Evolutionary conservation across 2,113 vertebrate genomes (phyloP), one percentile per base, ranked within the genome.

Genomic region (Rallus limicola): DNA sequence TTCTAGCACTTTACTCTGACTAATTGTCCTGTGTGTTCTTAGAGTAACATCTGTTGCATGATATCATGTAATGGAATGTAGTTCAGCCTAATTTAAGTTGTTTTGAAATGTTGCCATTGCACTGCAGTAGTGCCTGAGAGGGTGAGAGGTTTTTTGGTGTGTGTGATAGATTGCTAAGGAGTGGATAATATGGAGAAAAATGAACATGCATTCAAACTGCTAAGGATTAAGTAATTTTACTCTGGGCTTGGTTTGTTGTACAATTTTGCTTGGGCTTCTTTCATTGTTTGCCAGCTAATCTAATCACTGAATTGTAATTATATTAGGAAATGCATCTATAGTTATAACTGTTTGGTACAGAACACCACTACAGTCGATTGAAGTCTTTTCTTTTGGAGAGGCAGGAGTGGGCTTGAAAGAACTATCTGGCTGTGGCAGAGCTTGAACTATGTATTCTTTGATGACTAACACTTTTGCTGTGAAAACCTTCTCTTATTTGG

Each of bases 41-140:
- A 28, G 76, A 84, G 77, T 87, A 72, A 85, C 91, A 91, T 96
- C 95, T 96, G 92, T 95, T 94, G 91, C 80, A 65, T 96, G 86
- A 68, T 89, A 91, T 94, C 90, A 95, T 89, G 67, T 85, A 85
- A 76, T 52, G 92, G 92, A 96, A 97, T 87, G 92, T 62, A 48
- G 64, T 93, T 63, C 67, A 34, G 86, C 80, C 72, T 95, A 93
- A 87, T 88, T 91, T 91, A 83, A 93, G 64, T 95, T 91, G 81
- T 62, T 89, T 74, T 95, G 96, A 97, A 96, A 83, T 65, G 76
- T 64, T 97, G 92, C 88, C 78, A 70, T 82, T 85, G 67, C 59
- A 50, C 87, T 76, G 89, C 64, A 96, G 70, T 90, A 80, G 26
- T 89, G 94, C 58, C 67, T 91, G 83, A 85, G 67, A 64, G 55